Base-by-base conservation (phyloP, 1,140 invertebrate species). In the Pseudobourletiella spinata region DNA sequence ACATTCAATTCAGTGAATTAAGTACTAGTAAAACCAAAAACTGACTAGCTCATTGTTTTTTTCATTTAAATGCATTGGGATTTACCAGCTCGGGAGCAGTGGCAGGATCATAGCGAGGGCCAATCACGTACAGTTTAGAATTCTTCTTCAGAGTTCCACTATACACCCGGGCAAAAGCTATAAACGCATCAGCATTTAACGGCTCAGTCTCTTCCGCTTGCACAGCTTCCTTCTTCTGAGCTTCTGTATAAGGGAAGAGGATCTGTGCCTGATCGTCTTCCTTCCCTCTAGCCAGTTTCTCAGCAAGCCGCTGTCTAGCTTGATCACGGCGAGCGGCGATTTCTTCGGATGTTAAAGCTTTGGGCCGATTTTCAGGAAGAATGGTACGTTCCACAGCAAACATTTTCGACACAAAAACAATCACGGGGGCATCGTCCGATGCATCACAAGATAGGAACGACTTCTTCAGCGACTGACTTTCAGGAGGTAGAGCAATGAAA, bases 361-460 rank as follows among this genome's bases (percentile, higher is more conserved):
- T 87, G 39, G 81, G 77, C 70, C 80, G 83, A 72, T 88, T 86
- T 71, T 88, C 80, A 1, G 87, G 87, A 54, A 93, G 71, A 58
- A 76, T 76, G 66, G 79, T 83, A 55, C 79, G 80, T 71, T 88
- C 86, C 29, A 74, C 80, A 59, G 86, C 82, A 78, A 92, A 89
- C 89, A 95, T 93, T 81, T 98, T 98, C 2, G 95, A 97, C 61
- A 98, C 83, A 77, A 91, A 98, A 51, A 89, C 84, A 72, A 98
- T 88, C 14, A 91, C 77, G 64, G 91, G 87, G 61, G 79, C 81
- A 61, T 85, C 78, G 1, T 81, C 72, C 26, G 79, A 78, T 67
- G 82, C 76, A 73, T 82, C 79, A 76, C 91, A 94, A 28, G 78
- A 76, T 39, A 86, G 70, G 73, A 95, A 94, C 66, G 83, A 83